A percentile compares a stretch with the other conserved stretches of the same genome.
Evolutionary conservation across 2,888 invertebrate species (phyloP).

Genomic region (Cremastinae sp.): DNA sequence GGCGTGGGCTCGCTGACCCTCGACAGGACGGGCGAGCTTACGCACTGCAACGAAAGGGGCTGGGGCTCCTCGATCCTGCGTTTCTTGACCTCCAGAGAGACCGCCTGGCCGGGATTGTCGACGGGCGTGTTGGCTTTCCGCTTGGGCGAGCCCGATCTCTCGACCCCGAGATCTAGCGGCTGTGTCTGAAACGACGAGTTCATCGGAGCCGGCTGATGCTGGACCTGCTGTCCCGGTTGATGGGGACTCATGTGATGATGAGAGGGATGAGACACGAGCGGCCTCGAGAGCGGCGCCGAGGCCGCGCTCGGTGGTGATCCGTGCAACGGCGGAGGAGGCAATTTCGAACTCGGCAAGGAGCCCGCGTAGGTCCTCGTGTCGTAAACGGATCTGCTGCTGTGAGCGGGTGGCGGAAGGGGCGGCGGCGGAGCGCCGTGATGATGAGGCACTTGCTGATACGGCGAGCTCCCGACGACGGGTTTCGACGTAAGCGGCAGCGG

Average conservation of each 20-base stretch:
- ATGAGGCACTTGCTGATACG: slow-evolving; percentile 82
- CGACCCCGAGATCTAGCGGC: slow-evolving; percentile 89
- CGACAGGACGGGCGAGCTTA: slow-evolving; percentile 81
- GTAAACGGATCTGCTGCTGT: slow-evolving; percentile 80
- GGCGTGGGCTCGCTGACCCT: slow-evolving; percentile 86
- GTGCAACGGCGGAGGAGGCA: slow-evolving; percentile 81
- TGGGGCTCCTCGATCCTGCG: slow-evolving; percentile 82
- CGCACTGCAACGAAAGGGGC: slow-evolving; percentile 75
- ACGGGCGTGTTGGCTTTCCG: slow-evolving; percentile 83
- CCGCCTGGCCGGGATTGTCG: slow-evolving; percentile 80
- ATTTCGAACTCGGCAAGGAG: slow-evolving; percentile 71
- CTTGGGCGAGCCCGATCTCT: slow-evolving; percentile 83
- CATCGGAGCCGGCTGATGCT: slow-evolving; percentile 63
- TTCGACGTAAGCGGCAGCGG: slow-evolving; percentile 84
- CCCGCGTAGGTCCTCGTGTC: slow-evolving; percentile 75
- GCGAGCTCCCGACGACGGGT: slow-evolving; percentile 78
- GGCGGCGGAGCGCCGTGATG: slow-evolving; percentile 82
- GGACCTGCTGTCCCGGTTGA: slow-evolving; percentile 68
- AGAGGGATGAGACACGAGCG: slow-evolving; percentile 73
- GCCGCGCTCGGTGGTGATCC: slow-evolving; percentile 78
- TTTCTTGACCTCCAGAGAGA: slow-evolving; percentile 85
- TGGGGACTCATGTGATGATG: slow-evolving; percentile 68
- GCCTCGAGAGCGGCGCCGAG: slow-evolving; percentile 76
- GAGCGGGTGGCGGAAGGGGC: slow-evolving; percentile 78
- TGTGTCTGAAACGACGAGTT: slow-evolving; percentile 86